phyloP scores from a whole-genome alignment of 2,888 invertebrate genomes.

The Metalampra italica region DNA sequence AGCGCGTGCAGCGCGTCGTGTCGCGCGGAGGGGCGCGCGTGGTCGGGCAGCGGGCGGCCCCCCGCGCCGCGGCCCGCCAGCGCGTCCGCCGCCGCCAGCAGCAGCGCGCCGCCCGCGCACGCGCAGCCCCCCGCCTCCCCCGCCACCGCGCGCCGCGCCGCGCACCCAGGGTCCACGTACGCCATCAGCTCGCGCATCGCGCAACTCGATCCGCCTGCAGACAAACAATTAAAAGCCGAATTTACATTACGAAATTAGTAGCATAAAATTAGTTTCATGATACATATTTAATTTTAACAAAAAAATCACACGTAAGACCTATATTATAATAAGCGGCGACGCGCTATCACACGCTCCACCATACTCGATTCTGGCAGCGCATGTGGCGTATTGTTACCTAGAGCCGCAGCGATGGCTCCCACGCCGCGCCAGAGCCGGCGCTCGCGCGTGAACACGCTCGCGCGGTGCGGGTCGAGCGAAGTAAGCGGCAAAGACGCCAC shows the following conservation, averaged over 20 bases:
- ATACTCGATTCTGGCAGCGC: too few species aligned
- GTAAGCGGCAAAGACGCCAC: conserved; percentile 71
- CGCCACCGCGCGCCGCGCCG: conserved; percentile 15
- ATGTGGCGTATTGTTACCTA: conserved; percentile 41
- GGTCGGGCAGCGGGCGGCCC: conserved; percentile 79
- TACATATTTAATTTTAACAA: too few species aligned
- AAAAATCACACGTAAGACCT: too few species aligned
- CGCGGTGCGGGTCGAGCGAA: conserved; percentile 65
- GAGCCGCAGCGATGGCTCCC: conserved; percentile 62
- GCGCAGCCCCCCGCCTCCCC: conserved; percentile 23
- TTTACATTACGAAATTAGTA: too few species aligned
- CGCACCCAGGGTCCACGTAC: conserved; percentile 53
- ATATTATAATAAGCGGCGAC: too few species aligned
- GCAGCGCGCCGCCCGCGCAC: conserved; percentile 83
- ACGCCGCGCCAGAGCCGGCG: conserved; percentile 61
- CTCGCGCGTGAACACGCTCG: conserved; percentile 56
- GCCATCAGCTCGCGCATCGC: conserved; percentile 83
- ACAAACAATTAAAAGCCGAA: too few species aligned
- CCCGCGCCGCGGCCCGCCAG: conserved; percentile 85
- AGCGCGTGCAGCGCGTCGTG: conserved; percentile 76
- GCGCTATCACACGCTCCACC: too few species aligned
- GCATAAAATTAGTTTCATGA: too few species aligned
- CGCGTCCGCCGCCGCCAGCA: conserved; percentile 86
- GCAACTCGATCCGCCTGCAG: conserved; percentile 45
- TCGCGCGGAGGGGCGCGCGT: conserved; percentile 77